Conservation (phyloP, 2,113 vertebrate genomes). For the Hyperoodon ampullatus region DNA sequence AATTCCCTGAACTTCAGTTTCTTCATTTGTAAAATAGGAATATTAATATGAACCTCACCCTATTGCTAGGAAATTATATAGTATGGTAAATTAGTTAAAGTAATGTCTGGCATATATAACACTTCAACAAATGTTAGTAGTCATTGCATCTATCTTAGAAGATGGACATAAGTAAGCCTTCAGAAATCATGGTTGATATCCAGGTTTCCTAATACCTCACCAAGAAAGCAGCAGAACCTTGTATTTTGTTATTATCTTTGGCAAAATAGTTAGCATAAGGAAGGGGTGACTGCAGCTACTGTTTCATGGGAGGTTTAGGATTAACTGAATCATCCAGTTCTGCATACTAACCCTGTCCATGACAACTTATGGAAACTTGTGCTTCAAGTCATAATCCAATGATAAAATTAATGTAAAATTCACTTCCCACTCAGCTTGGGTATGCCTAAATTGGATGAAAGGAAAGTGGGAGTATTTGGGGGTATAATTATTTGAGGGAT, state of each 20-base stretch:
- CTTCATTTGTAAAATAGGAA: not conserved
- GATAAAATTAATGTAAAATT: not conserved
- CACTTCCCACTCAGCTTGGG: not conserved
- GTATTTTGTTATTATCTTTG: constrained; percentile 45
- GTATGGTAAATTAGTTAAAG: not conserved
- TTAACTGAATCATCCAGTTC: constrained; percentile 52
- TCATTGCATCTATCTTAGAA: not conserved
- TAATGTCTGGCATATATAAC: not conserved
- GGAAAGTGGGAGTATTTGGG: not conserved
- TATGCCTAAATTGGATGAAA: not conserved
- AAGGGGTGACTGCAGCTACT: constrained; percentile 12
- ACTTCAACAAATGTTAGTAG: not conserved
- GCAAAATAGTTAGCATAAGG: constrained; percentile 15
- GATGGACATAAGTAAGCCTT: not conserved
- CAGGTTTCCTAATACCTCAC: not conserved
- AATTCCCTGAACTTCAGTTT: not conserved
- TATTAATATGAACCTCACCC: not conserved
- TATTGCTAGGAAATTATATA: not conserved
- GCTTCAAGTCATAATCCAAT: constrained; percentile 8
- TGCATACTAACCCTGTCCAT: constrained; percentile 1
- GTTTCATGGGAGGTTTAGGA: constrained; percentile 24
- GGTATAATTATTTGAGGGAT: not conserved
- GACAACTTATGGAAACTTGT: constrained; percentile 31
- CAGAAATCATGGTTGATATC: not conserved
- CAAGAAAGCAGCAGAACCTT: not conserved